These are phyloP conservation scores for Pachymerium ferrugineum DNA, from an alignment of 2,888 invertebrate species.

Conservation along the genomic window DNA sequence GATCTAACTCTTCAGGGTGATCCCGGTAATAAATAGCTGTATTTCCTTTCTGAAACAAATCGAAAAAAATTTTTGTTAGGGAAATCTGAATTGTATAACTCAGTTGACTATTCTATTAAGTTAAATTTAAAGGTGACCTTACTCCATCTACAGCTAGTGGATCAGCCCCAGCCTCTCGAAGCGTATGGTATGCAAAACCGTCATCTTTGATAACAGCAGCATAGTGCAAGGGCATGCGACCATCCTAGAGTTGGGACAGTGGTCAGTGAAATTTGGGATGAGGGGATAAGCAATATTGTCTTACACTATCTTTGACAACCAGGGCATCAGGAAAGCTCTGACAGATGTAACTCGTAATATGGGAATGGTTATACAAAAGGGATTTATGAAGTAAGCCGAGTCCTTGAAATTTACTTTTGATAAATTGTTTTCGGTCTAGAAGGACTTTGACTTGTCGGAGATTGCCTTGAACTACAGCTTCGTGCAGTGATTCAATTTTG, in stretches of 20 bases:
- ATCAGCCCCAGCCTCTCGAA: constrained; percentile 80
- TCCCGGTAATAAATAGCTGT: constrained; percentile 32
- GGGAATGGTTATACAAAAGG: constrained; percentile 73
- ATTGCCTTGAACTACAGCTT: constrained; percentile 76
- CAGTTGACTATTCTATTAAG: not conserved
- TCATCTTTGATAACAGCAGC: constrained; percentile 59
- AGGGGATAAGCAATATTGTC: constrained; percentile 40
- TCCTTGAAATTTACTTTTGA: constrained; percentile 43
- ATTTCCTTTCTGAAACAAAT: constrained; percentile 36
- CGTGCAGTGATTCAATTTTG: constrained; percentile 82
- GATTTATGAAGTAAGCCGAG: constrained; percentile 77
- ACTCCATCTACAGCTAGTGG: constrained; percentile 51
- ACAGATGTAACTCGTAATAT: constrained; percentile 70
- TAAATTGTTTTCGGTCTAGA: constrained; percentile 73
- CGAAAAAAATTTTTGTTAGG: too few species aligned
- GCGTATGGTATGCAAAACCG: constrained; percentile 76
- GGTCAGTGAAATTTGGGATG: not conserved
- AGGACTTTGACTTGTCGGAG: constrained; percentile 77
- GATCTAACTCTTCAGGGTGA: constrained; percentile 35
- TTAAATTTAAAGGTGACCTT: not conserved
- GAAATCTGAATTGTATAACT: too few species aligned
- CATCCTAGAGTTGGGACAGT: constrained; percentile 57
- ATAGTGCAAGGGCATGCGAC: constrained; percentile 80
- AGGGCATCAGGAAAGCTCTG: constrained; percentile 67
- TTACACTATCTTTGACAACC: constrained; percentile 79